Base-by-base conservation (phyloP, 2,797 vertebrate species). In the Tolypeutes matacus region DNA sequence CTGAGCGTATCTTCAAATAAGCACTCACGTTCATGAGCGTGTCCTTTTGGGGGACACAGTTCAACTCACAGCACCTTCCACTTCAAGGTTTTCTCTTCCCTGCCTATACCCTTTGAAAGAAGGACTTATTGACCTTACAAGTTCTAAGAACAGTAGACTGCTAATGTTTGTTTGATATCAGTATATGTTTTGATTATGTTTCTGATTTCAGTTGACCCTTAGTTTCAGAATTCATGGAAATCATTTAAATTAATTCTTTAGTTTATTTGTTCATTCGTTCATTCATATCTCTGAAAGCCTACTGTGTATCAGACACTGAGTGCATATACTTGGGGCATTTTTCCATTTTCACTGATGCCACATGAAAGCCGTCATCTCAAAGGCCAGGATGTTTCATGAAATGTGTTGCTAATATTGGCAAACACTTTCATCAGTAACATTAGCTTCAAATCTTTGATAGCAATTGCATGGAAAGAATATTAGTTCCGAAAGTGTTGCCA, bases 211-310 rank as follows among this genome's bases (percentile, higher is more conserved):
- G 17, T 15, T 58, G 17, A 92, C 13, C 3, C 56, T 56, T 9
- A 81, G 39, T 82, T 95, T 95, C 25, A 92, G 83, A 89, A 80
- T 83, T 7, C 20, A 20, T 93, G 73, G 13, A 31, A 18, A 36
- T 93, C 53, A 69, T 73, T 90, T 89, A 89, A 96, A 58, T 85
- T 88, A 84, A 90, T 82, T 82, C 17, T 91, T 95, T 81, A 72
- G 34, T 46, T 64, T 39, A 51, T 86, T 81, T 2, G 2, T 53
- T 78, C 4, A 36, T 23, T 62, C 2, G 65, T 46, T 89, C 20
- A 67, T 42, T 77, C 60, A 4, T 20, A 49, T 67, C 17, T 86
- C 67, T 89, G 82, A 42, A 75, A 72, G 75, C 87, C 27, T 29
- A 80, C 53, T 49, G 20, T 84, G 39, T 81, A 23, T 86, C 27